Evolutionary conservation across 1,140 invertebrate genomes (phyloP).

Genomic region (Formica selysi): DNA sequence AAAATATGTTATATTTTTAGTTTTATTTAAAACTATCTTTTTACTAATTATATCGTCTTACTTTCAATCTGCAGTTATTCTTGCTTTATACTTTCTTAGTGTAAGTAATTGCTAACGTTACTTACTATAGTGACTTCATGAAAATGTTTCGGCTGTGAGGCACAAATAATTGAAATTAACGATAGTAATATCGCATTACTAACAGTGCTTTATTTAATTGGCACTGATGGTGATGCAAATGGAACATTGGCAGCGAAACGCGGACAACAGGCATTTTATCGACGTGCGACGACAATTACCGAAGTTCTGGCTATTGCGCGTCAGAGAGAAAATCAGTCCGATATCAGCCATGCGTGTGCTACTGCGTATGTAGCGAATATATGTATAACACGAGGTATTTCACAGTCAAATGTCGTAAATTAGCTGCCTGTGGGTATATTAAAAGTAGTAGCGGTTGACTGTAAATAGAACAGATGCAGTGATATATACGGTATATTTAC

Average conservation of each 20-base stretch:
- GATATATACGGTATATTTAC: neutral
- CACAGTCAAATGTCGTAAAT: conserved; percentile 44
- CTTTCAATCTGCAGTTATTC: neutral
- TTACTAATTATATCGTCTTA: neutral
- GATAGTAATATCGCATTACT: neutral
- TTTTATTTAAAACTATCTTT: neutral
- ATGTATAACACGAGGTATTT: conserved; percentile 38
- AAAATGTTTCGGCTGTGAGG: conserved; percentile 33
- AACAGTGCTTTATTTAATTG: conserved; percentile 46
- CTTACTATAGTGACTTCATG: conserved; percentile 21
- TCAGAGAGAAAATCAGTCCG: conserved; percentile 51
- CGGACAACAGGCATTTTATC: conserved; percentile 50
- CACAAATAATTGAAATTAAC: conserved; percentile 56
- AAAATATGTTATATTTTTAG: neutral
- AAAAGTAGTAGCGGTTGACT: conserved; percentile 25
- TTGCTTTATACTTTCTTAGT: neutral
- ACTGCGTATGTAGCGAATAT: conserved; percentile 16
- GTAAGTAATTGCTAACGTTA: conserved; percentile 17
- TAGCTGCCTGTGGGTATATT: conserved; percentile 15
- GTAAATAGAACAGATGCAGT: neutral
- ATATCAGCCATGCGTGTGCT: conserved; percentile 12
- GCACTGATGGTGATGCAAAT: conserved; percentile 32
- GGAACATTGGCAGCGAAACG: conserved; percentile 9
- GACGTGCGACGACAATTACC: conserved; percentile 45
- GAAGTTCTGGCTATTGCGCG: conserved; percentile 30